Conservation (phyloP, 2,113 vertebrate species). For the Petrocephalus zakoni region DNA sequence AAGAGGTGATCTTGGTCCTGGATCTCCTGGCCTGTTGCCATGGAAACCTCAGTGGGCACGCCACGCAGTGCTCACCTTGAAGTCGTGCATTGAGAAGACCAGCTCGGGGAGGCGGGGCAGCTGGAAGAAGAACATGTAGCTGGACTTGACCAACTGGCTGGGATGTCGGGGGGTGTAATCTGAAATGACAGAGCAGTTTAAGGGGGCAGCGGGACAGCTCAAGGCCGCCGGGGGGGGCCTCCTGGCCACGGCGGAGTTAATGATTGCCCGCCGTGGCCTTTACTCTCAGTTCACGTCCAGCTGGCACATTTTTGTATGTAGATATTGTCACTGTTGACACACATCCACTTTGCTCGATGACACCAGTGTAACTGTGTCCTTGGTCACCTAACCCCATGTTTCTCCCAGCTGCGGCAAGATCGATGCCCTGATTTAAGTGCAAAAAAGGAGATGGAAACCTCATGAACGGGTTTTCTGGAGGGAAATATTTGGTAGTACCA, state of each 20-base stretch:
- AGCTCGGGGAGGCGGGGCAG: constrained; percentile 93
- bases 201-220: not conserved
- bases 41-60: not conserved
- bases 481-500: not conserved
- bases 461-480: not conserved
- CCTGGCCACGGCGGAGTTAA: not conserved
- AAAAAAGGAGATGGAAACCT: not conserved
- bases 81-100: constrained; percentile 97
- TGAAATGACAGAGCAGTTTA: constrained; percentile 56
- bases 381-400: not conserved
- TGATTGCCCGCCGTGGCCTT: not conserved
- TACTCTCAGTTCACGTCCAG: not conserved
- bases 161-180: constrained; percentile 91
- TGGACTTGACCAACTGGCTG: constrained; percentile 91
- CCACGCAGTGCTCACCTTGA: constrained; percentile 75
- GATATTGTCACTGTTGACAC: not conserved
- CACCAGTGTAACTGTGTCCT: not conserved
- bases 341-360: not conserved
- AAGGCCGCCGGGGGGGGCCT: not conserved
- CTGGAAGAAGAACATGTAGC: constrained; percentile 97
- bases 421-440: not conserved
- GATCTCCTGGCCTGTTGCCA: not conserved
- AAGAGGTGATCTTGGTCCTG: not conserved
- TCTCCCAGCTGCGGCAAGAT: not conserved
- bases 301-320: not conserved